phyloP scores from a whole-genome alignment of 2,113 vertebrate genomes.

The Pachyramphus minor region DNA sequence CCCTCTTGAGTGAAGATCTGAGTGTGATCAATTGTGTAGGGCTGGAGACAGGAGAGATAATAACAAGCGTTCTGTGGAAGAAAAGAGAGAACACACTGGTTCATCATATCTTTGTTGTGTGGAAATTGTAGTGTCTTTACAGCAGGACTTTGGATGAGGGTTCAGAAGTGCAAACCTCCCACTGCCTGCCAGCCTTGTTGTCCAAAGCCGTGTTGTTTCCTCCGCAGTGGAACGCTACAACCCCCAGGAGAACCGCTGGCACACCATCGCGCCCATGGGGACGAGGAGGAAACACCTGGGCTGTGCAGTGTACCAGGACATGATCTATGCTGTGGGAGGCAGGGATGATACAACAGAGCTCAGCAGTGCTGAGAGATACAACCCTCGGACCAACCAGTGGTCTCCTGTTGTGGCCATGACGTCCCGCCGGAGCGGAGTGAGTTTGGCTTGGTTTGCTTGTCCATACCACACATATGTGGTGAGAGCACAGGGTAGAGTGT shows the following conservation, averaged over 20 bases:
- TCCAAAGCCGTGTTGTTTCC: not conserved
- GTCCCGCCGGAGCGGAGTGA: conserved; percentile 92
- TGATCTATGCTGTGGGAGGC: conserved; percentile 98
- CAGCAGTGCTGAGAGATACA: conserved; percentile 96
- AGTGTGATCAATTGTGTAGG: not conserved
- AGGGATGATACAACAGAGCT: conserved; percentile 97
- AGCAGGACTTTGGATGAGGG: not conserved
- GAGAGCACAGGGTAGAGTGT: not conserved
- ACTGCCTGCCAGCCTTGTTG: not conserved
- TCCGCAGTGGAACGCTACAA: conserved; percentile 93
- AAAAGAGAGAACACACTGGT: not conserved
- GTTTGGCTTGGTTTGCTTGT: conserved; percentile 17
- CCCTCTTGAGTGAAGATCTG: not conserved
- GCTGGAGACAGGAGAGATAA: not conserved
- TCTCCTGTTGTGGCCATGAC: conserved; percentile 99
- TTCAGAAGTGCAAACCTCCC: not conserved
- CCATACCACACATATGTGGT: accelerated
- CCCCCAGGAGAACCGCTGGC: conserved; percentile 98
- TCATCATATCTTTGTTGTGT: not conserved
- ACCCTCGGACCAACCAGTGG: conserved; percentile 97
- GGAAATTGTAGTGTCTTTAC: not conserved
- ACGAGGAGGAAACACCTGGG: conserved; percentile 95
- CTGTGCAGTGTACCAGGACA: conserved; percentile 98
- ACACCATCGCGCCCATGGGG: conserved; percentile 97
- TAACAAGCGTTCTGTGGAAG: not conserved